phyloP scores from a whole-genome alignment of 2,797 vertebrate species.

The Muraenolepis orangiensis region DNA sequence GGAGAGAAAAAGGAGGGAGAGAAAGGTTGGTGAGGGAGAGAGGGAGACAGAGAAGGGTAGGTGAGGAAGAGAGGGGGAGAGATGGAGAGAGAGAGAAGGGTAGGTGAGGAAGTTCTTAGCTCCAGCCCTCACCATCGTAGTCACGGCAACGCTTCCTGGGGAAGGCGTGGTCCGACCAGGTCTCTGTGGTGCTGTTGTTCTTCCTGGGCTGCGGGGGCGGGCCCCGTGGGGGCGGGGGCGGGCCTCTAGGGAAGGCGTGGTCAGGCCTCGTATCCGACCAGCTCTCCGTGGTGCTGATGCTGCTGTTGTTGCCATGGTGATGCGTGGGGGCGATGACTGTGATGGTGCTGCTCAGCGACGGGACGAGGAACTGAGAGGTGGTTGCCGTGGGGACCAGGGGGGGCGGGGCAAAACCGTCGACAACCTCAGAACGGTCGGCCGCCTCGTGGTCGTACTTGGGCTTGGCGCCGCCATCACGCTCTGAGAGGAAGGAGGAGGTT shows the following conservation, averaged over 20 bases:
- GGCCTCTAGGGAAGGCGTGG: slow-evolving; percentile 82
- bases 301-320: slow-evolving; percentile 93
- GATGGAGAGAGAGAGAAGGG: too few relatives aligned
- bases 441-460: slow-evolving; percentile 88
- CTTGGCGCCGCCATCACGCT: slow-evolving; percentile 86
- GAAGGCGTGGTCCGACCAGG: too few relatives aligned
- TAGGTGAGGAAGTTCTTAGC: too few relatives aligned
- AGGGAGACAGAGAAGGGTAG: too few relatives aligned
- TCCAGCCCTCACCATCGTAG: slow-evolving; percentile 86
- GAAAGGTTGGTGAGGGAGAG: too few relatives aligned
- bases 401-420: slow-evolving; percentile 82
- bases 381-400: slow-evolving; percentile 79
- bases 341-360: slow-evolving; percentile 93
- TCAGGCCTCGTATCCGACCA: slow-evolving; percentile 92
- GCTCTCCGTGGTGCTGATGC: slow-evolving; percentile 91
- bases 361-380: slow-evolving; percentile 89
- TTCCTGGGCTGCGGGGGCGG: slow-evolving; percentile 87
- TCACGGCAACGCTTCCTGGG: slow-evolving; percentile 96
- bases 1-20: too few relatives aligned
- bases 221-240: too few relatives aligned
- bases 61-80: too few relatives aligned
- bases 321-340: slow-evolving; percentile 91
- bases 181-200: too few relatives aligned
- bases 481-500: slow-evolving; percentile 63
- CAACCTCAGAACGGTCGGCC: slow-evolving; percentile 79